A percentile compares a stretch with the other conserved stretches of the same genome.
Evolutionary conservation across 2,113 vertebrate genomes (phyloP).

Genomic region (Epinephelus lanceolatus): DNA sequence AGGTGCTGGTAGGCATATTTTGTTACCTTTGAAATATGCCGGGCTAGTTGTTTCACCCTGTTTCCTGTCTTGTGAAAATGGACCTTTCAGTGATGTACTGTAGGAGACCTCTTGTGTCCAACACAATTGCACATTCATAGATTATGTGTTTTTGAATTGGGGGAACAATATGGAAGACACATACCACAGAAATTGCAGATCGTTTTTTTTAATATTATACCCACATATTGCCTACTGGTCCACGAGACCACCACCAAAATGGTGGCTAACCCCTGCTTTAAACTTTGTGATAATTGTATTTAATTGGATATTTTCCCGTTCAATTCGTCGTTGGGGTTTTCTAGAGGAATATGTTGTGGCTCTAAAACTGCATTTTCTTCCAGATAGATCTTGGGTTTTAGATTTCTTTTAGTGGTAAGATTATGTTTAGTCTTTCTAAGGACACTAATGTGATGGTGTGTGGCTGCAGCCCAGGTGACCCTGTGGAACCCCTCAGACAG

Average conservation of each 20-base stretch:
- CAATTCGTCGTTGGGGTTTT: background rate
- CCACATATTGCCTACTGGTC: background rate
- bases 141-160: background rate
- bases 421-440: background rate
- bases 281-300: too few species aligned
- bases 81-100: background rate
- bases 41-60: background rate
- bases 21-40: background rate
- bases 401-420: background rate
- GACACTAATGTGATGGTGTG: background rate
- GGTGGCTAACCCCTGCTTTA: too few species aligned
- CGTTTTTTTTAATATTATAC: too few species aligned
- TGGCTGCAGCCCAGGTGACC: slow-evolving; percentile 35
- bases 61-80: background rate
- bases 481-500: slow-evolving; percentile 67
- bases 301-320: background rate
- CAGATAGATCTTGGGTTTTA: background rate
- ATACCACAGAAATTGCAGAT: background rate
- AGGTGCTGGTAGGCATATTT: background rate
- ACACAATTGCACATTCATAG: background rate
- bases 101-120: background rate
- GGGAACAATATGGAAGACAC: background rate
- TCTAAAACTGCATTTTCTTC: background rate
- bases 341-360: background rate
- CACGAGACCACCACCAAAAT: background rate